Conservation (phyloP, 2,888 invertebrate genomes). For the Drosophila heteroneura region DNA sequence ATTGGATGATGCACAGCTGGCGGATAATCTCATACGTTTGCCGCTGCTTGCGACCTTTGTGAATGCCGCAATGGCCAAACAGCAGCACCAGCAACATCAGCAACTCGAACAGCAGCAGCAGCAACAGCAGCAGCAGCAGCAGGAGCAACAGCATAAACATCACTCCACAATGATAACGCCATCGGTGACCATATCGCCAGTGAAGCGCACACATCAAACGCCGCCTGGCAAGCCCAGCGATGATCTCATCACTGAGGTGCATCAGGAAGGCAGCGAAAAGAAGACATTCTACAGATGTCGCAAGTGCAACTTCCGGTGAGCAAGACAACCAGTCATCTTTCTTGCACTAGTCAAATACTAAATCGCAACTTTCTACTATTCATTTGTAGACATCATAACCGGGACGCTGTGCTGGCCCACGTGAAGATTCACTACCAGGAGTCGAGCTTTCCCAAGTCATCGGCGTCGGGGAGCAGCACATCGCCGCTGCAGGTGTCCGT, state of each 20-base stretch:
- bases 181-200: slow-evolving; percentile 83
- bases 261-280: slow-evolving; percentile 87
- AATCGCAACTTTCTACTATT: neutral
- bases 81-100: slow-evolving; percentile 80
- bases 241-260: slow-evolving; percentile 86
- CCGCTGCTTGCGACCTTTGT: slow-evolving; percentile 82
- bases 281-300: slow-evolving; percentile 95
- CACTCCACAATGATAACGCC: slow-evolving; percentile 80
- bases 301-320: slow-evolving; percentile 93
- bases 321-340: neutral
- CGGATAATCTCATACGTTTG: slow-evolving; percentile 78
- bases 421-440: slow-evolving; percentile 88
- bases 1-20: slow-evolving; percentile 69
- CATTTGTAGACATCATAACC: slow-evolving; percentile 87
- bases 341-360: neutral
- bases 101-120: slow-evolving; percentile 56
- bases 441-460: slow-evolving; percentile 63
- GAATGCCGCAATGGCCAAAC: slow-evolving; percentile 82
- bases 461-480: slow-evolving; percentile 48
- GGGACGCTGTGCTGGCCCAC: slow-evolving; percentile 88
- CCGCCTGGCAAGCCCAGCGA: slow-evolving; percentile 88
- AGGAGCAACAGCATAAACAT: slow-evolving; percentile 61
- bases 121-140: slow-evolving; percentile 68
- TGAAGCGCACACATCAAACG: slow-evolving; percentile 84
- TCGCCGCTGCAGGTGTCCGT: slow-evolving; percentile 82